Evolutionary conservation across 1,140 invertebrate genomes (phyloP).

Genomic region (Harlomillsia oculata): DNA sequence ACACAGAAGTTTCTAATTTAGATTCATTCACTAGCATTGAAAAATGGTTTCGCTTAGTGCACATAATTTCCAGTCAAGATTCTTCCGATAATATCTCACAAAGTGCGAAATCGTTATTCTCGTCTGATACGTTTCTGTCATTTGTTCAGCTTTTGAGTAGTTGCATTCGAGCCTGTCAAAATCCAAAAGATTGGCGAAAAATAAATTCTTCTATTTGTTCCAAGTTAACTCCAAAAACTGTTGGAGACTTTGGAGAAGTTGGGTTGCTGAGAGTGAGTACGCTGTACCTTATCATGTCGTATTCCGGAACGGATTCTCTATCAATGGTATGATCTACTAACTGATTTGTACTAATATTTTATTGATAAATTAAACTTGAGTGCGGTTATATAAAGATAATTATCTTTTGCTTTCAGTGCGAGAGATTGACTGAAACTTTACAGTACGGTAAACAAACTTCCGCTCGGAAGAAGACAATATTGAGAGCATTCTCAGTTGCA

Average conservation of each 20-base stretch:
- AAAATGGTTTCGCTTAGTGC: too few relatives aligned
- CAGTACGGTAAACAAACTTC: not conserved
- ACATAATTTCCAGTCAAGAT: too few relatives aligned
- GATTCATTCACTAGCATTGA: not conserved
- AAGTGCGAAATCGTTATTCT: too few relatives aligned
- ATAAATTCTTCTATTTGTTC: constrained; percentile 13
- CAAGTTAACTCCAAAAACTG: constrained; percentile 1
- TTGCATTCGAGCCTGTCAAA: not conserved
- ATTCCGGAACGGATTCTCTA: not conserved
- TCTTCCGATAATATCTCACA: too few relatives aligned
- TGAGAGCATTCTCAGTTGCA: not conserved
- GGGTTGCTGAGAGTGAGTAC: constrained; percentile 10
- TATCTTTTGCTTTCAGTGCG: constrained; percentile 3
- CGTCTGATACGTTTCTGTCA: not conserved
- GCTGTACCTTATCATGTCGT: constrained; percentile 3
- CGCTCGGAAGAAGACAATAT: not conserved
- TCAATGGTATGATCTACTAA: constrained; percentile 11
- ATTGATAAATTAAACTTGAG: too few relatives aligned
- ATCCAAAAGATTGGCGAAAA: constrained; percentile 6
- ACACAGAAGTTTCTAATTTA: not conserved
- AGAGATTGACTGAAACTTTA: constrained; percentile 8
- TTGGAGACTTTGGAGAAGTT: constrained; percentile 5
- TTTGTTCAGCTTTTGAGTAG: not conserved
- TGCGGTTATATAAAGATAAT: not conserved
- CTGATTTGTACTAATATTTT: too few relatives aligned